phyloP scores from a whole-genome alignment of 2,888 invertebrate genomes.

The Automeris io region DNA sequence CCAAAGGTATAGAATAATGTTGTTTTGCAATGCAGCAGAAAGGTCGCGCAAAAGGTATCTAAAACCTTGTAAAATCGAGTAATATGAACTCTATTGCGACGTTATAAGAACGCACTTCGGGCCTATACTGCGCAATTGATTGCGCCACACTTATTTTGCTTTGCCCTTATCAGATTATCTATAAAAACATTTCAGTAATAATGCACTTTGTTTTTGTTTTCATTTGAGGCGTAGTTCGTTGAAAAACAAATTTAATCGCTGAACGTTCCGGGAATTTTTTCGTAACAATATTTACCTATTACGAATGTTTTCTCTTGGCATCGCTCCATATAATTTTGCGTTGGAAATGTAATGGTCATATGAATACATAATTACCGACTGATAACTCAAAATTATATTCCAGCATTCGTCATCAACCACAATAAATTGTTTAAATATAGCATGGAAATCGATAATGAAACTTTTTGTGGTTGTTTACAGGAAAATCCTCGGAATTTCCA shows the following conservation, averaged over 20 bases:
- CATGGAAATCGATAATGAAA: too few species aligned
- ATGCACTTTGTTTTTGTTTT: conserved; percentile 6
- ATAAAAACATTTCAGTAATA: conserved; percentile 4
- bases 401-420: too few species aligned
- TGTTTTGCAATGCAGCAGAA: not conserved
- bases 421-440: too few species aligned
- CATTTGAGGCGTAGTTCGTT: not conserved
- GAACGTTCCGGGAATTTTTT: conserved; percentile 1
- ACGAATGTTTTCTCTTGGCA: not conserved
- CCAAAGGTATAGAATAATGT: not conserved
- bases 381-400: too few species aligned
- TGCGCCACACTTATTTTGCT: conserved; percentile 1
- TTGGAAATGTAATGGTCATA: not conserved
- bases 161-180: conserved; percentile 2
- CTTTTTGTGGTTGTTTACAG: too few species aligned
- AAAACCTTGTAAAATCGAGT: not conserved
- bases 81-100: not conserved
- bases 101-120: not conserved
- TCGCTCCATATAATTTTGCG: not conserved
- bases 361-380: not conserved
- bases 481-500: too few species aligned
- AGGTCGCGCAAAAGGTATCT: not conserved
- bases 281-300: conserved; percentile 1
- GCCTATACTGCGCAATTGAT: conserved; percentile 1
- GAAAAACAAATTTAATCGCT: not conserved